Base-by-base conservation (phyloP, 2,797 vertebrate species). In the Argya squamiceps region DNA sequence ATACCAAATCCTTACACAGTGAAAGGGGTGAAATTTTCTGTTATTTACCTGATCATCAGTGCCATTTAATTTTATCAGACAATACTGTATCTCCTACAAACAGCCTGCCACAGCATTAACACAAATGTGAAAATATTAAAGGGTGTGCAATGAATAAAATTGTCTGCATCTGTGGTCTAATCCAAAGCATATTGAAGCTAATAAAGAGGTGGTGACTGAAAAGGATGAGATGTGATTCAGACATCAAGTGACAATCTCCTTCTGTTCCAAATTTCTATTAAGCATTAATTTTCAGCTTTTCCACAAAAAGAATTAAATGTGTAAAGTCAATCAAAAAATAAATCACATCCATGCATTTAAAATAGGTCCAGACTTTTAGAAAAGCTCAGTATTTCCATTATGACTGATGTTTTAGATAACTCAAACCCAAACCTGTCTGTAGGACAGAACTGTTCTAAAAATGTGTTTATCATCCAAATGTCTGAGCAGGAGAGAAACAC, bases 191-290 rank as follows among this genome's bases (percentile, higher is more conserved):
- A 79, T 32, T 82, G 91, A 90, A 67, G 63, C 83, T 87, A 88
- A 92, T 86, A 93, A 86, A 78, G 92, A 88, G 80, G 74, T 76
- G 63, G 34, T 93, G 26, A 59, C 67, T 92, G 89, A 58, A 67
- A 88, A 92, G 67, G 62, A 92, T 37, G 47, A 91, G 82, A 88
- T 73, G 65, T 95, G 95, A 96, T 95, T 94, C 95, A 94, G 92
- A 87, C 73, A 92, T 81, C 88, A 94, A 94, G 83, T 94, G 96
- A 96, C 88, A 88, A 84, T 79, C 80, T 92, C 52, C 67, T 93
- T 44, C 89, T 92, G 67, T 82, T 91, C 69, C 59, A 82, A 76
- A 73, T 73, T 97, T 92, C 74, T 86, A 81, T 79, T 74, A 75
- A 84, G 70, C 79, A 81, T 73, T 82, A 53, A 60, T 92, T 87